phyloP scores from a whole-genome alignment of 2,888 invertebrate species.

The Glomeris marginata region DNA sequence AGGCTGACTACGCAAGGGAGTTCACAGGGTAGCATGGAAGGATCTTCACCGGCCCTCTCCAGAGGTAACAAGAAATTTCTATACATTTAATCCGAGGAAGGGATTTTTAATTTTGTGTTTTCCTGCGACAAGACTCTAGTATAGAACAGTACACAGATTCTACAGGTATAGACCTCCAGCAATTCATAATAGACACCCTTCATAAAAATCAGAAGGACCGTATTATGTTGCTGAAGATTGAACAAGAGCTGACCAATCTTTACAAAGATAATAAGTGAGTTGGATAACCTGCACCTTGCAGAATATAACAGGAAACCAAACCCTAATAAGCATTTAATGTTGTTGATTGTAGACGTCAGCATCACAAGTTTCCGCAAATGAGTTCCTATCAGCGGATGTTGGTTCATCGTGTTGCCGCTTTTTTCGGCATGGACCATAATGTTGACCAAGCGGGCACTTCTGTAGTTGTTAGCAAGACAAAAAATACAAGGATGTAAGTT shows the following conservation, averaged over 20 bases:
- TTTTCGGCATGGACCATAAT: constrained; percentile 88
- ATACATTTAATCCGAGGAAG: no score
- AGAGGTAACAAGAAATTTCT: constrained; percentile 17
- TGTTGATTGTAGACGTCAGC: constrained; percentile 31
- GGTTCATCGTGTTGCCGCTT: constrained; percentile 83
- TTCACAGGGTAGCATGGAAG: constrained; percentile 26
- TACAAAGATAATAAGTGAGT: constrained; percentile 65
- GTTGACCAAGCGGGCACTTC: constrained; percentile 67
- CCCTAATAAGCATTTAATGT: not conserved
- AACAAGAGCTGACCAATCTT: constrained; percentile 68
- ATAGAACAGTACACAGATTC: constrained; percentile 53
- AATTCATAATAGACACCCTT: constrained; percentile 77
- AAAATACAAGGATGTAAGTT: constrained; percentile 42
- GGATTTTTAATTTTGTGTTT: no score
- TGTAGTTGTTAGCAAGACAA: constrained; percentile 56
- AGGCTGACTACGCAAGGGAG: constrained; percentile 15
- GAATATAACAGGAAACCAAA: not conserved
- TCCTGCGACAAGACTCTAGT: constrained; percentile 47
- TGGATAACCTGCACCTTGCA: not conserved
- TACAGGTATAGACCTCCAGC: constrained; percentile 63
- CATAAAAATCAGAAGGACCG: constrained; percentile 82
- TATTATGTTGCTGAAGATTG: constrained; percentile 66
- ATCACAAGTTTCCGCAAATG: constrained; percentile 78
- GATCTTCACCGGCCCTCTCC: constrained; percentile 19
- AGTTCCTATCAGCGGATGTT: constrained; percentile 93